phyloP scores from a whole-genome alignment of 2,888 invertebrate species.

The Synanthedon tipuliformis region DNA sequence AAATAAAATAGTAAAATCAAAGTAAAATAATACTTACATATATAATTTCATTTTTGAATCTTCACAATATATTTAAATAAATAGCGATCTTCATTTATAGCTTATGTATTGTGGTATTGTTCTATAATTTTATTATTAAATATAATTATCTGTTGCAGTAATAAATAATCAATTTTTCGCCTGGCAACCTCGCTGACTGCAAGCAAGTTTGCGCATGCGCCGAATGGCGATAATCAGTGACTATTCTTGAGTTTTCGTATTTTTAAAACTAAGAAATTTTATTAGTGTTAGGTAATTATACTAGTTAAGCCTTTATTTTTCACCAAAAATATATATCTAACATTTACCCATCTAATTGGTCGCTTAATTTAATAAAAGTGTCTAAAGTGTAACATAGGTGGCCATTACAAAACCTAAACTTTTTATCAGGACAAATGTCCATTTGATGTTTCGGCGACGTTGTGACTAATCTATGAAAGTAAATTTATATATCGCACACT shows the following conservation, averaged over 20 bases:
- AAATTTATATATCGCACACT: constrained; percentile 38
- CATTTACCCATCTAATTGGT: constrained; percentile 23
- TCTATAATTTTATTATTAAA: background rate
- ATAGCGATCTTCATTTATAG: too few species aligned
- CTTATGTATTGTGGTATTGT: background rate
- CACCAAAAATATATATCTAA: constrained; percentile 15
- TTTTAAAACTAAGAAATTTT: constrained; percentile 65
- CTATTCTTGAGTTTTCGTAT: constrained; percentile 64
- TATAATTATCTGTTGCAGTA: background rate
- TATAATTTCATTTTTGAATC: too few species aligned
- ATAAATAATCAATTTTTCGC: constrained; percentile 4
- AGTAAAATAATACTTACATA: too few species aligned
- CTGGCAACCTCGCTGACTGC: constrained; percentile 46
- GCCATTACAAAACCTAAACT: constrained; percentile 71
- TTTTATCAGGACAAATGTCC: constrained; percentile 68
- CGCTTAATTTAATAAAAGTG: constrained; percentile 37
- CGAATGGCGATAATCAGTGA: constrained; percentile 69
- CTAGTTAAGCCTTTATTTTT: constrained; percentile 41
- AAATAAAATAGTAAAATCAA: too few species aligned
- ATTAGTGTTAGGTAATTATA: constrained; percentile 51
- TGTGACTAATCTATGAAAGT: constrained; percentile 60
- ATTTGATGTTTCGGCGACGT: constrained; percentile 71
- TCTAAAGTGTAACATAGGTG: constrained; percentile 66
- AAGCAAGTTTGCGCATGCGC: constrained; percentile 71
- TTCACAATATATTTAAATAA: too few species aligned